Evolutionary conservation across 2,888 invertebrate species (phyloP), one percentile per base, ranked within the genome.

Genomic region (Chaetogeoica ovagalla): DNA sequence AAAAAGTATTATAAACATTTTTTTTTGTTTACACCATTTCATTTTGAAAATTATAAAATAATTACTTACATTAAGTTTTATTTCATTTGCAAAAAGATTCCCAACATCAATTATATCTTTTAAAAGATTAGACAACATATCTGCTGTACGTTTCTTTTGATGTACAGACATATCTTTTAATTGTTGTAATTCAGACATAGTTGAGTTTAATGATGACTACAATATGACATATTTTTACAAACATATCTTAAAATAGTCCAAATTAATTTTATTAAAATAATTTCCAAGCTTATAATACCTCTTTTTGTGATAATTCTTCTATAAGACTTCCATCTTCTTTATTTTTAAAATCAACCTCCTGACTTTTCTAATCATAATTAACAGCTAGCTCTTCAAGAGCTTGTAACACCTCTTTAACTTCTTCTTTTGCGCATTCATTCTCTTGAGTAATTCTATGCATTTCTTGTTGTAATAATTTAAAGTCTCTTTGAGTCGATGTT

Each of bases 281-380:
- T 4, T 30, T 30, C 30, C 4, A 62, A 19, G 48, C 9, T 60
- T n/a, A n/a, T n/a, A 84, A 82, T 82, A 89, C 92, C 88, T 93
- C 91, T 87, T 97, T 98, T 83, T 93, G 90, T 86, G 93, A 91
- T 83, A 98, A 88, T 85, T 98, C 98, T 85, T 98, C 98, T 59
- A 92, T 92, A 19, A 98, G 88, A 79, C 91, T 90, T 86, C 98
- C 98, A 86, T 95, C 93, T 86, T 98, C 98, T 86, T 96, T 95
- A 87, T 96, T 96, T 89, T 98, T 97, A 85, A 92, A 92, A 85
- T 98, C 98, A 57, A 97, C 91, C 88, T 99, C 99, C 87, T 96
- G 96, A 72, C 96, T 96, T 87, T 99, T 99, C 88, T 98, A 98
- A 87, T 99, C 99, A 86, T 98, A 98, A 89, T 98, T 99, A 85